These are phyloP conservation scores for Erpornis zantholeuca DNA, from an alignment of 2,113 vertebrate genomes.

Conservation along the genomic window DNA sequence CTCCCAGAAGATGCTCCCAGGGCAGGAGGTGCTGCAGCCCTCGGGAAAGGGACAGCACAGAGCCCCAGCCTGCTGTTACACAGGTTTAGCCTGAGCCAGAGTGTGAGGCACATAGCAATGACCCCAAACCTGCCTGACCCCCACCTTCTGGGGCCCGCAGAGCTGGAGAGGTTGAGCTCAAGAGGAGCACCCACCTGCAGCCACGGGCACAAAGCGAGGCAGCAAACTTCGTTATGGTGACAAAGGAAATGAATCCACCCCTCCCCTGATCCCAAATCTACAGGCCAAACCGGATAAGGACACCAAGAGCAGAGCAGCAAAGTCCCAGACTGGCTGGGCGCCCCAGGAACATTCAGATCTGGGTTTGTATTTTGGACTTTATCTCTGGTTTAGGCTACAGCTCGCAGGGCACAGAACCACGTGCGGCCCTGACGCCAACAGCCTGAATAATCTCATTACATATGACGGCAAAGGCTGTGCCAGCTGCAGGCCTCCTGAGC, in stretches of 20 bases:
- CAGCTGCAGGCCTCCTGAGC: neutral
- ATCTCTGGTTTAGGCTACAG: conserved; percentile 4
- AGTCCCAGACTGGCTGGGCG: neutral
- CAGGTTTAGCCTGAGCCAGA: neutral
- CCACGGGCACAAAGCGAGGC: neutral
- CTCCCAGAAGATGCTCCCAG: neutral
- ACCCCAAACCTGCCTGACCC: neutral
- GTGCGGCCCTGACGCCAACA: neutral
- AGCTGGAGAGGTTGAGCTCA: neutral
- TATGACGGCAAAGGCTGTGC: neutral
- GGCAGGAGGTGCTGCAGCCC: neutral
- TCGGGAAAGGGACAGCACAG: neutral
- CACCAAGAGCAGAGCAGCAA: neutral
- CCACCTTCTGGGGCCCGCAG: neutral
- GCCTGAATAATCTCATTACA: conserved; percentile 52
- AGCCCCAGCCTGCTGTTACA: too few relatives aligned
- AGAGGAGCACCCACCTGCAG: neutral
- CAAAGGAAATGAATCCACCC: neutral
- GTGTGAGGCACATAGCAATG: accelerated
- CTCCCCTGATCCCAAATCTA: neutral
- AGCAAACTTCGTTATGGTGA: neutral
- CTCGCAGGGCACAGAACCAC: neutral
- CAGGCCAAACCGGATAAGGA: neutral
- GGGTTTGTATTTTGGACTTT: neutral
- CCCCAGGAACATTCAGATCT: conserved; percentile 49